Conservation (phyloP, 1,140 invertebrate genomes). For the Neomicropteryx cornuta region DNA sequence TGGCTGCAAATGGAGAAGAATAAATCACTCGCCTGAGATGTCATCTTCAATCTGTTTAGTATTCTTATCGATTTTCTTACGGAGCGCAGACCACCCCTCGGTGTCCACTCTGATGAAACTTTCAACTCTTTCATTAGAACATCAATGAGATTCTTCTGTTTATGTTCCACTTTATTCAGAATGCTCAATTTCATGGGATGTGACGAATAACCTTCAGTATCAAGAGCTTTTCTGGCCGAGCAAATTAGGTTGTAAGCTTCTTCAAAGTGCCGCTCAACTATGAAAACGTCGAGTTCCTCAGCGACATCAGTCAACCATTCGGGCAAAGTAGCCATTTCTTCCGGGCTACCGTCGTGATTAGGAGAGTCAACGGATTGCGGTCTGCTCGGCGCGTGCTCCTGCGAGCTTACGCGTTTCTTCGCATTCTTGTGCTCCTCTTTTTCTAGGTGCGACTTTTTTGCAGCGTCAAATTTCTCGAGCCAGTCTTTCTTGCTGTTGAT, state of each 20-base stretch:
- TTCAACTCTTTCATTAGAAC: constrained; percentile 83
- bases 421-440: constrained; percentile 54
- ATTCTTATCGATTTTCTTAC: constrained; percentile 76
- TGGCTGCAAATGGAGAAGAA: constrained; percentile 78
- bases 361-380: constrained; percentile 33
- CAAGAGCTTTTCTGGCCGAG: constrained; percentile 31
- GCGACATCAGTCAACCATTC: constrained; percentile 89
- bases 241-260: constrained; percentile 82
- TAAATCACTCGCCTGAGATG: constrained; percentile 69
- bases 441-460: constrained; percentile 72
- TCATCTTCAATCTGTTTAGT: constrained; percentile 75
- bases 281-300: constrained; percentile 92
- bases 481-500: constrained; percentile 85
- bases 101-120: constrained; percentile 74
- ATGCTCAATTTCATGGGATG: constrained; percentile 30
- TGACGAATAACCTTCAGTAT: constrained; percentile 31
- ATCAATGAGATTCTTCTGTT: constrained; percentile 68
- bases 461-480: constrained; percentile 86
- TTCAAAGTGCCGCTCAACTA: constrained; percentile 96
- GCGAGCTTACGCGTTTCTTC: constrained; percentile 29
- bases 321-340: constrained; percentile 47
- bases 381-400: constrained; percentile 26
- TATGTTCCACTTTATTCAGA: constrained; percentile 51
- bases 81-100: constrained; percentile 86
- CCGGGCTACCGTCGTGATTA: constrained; percentile 40